A percentile compares a stretch with the other conserved stretches of the same genome.
Conservation (phyloP, 2,888 invertebrate genomes). For the Dryocosmus kuriphilus region DNA sequence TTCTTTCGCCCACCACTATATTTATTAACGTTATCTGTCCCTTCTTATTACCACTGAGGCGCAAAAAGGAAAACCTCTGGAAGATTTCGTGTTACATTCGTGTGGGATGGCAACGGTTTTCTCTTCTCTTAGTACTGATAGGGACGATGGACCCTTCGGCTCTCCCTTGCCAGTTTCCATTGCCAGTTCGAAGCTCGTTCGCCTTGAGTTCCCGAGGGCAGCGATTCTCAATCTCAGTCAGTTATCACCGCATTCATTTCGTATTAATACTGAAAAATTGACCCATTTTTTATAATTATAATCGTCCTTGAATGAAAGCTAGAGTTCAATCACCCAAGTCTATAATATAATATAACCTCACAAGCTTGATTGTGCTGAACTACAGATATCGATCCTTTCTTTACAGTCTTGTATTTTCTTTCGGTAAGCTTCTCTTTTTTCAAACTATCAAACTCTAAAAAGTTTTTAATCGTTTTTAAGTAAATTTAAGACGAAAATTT, state of each 20-base stretch:
- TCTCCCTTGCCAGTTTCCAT: constrained; percentile 64
- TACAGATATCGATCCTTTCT: too few species aligned
- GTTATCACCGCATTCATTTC: constrained; percentile 7
- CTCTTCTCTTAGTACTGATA: constrained; percentile 47
- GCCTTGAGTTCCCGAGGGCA: constrained; percentile 72
- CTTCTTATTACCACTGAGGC: neutral
- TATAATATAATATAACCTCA: too few species aligned
- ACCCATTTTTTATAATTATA: neutral
- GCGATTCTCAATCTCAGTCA: constrained; percentile 50
- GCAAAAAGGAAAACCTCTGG: constrained; percentile 21
- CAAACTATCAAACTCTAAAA: too few species aligned
- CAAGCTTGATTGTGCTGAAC: too few species aligned
- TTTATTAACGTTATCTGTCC: neutral
- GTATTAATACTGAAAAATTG: neutral
- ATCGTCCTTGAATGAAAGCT: neutral
- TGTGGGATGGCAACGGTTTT: constrained; percentile 38
- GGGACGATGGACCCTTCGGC: constrained; percentile 64
- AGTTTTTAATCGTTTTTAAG: too few species aligned
- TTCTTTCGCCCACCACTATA: neutral
- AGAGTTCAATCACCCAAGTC: neutral
- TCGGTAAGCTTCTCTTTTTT: too few species aligned
- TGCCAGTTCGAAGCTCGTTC: constrained; percentile 75
- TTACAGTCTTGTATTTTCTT: too few species aligned
- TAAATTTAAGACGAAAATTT: too few species aligned
- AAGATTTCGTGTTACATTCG: constrained; percentile 22